Conservation (phyloP, 1,140 invertebrate species). For the Pogonomyrmex barbatus region DNA sequence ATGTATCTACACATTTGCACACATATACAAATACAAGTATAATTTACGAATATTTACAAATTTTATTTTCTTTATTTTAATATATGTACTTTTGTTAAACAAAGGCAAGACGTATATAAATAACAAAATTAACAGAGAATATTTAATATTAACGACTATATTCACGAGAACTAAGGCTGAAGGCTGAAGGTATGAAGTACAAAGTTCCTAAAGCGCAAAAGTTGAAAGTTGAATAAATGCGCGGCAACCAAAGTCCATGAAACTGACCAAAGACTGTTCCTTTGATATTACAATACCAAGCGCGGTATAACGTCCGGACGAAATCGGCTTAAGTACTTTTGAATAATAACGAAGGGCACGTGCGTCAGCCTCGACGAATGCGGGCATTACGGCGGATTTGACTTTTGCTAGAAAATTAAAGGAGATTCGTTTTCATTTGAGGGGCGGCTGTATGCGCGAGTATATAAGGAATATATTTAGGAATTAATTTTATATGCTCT, state of each 20-base stretch:
- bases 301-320: constrained; percentile 56
- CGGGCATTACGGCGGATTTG: constrained; percentile 47
- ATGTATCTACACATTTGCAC: neutral
- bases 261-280: constrained; percentile 60
- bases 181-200: neutral
- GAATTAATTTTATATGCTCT: constrained; percentile 52
- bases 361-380: constrained; percentile 22
- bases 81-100: neutral
- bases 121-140: constrained; percentile 2
- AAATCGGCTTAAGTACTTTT: constrained; percentile 80
- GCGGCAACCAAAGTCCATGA: constrained; percentile 60
- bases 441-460: neutral
- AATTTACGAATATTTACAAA: neutral
- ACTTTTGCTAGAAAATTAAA: constrained; percentile 49
- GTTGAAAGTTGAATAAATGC: constrained; percentile 57
- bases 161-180: neutral
- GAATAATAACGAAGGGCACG: constrained; percentile 72
- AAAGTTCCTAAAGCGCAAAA: constrained; percentile 29
- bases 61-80: neutral
- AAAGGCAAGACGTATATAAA: neutral
- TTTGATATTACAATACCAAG: constrained; percentile 60
- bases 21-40: neutral
- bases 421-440: constrained; percentile 42
- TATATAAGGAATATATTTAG: constrained; percentile 44
- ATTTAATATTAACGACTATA: constrained; percentile 27